Percentiles rank a stretch among this genome's conserved stretches.
Evolutionary conservation across 1,140 invertebrate genomes (phyloP).

Genomic region (Drosophila carrolli): DNA sequence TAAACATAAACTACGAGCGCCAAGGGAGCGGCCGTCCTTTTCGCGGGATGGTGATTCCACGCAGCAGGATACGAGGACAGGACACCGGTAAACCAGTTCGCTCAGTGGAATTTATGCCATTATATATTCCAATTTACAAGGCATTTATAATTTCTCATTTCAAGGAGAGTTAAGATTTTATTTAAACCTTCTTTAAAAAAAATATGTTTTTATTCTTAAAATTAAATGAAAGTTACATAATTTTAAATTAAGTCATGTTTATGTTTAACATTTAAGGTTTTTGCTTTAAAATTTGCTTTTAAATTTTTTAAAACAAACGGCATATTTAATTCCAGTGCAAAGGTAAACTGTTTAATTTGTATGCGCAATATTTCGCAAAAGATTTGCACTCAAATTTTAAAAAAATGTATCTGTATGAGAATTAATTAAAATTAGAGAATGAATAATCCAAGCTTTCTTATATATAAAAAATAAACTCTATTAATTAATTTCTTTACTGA

Average conservation of each 20-base stretch:
- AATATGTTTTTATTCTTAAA: not conserved
- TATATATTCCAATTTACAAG: slow-evolving; percentile 39
- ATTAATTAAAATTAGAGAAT: too few species aligned
- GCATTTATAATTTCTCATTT: slow-evolving; percentile 35
- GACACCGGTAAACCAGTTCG: slow-evolving; percentile 32
- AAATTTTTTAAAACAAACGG: too few species aligned
- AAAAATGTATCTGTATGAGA: too few species aligned
- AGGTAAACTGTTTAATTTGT: too few species aligned
- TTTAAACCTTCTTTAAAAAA: slow-evolving; percentile 1
- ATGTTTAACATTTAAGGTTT: too few species aligned
- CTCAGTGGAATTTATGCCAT: slow-evolving; percentile 35
- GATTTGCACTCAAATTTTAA: too few species aligned
- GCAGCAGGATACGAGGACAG: slow-evolving; percentile 10
- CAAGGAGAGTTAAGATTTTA: slow-evolving; percentile 14
- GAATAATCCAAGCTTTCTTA: too few species aligned
- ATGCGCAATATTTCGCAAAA: too few species aligned
- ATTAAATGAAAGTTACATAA: not conserved
- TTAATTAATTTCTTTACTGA: not conserved
- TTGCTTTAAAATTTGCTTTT: too few species aligned
- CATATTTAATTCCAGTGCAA: too few species aligned
- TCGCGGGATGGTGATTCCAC: slow-evolving; percentile 11
- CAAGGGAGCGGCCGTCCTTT: slow-evolving; percentile 50
- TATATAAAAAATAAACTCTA: not conserved
- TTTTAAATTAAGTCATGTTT: too few species aligned
- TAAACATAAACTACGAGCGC: slow-evolving; percentile 79